These are phyloP conservation scores for Rhopilema esculentum DNA, from an alignment of 30 jellyfish, hydroid and myxozoan species.

Conservation along the genomic window DNA sequence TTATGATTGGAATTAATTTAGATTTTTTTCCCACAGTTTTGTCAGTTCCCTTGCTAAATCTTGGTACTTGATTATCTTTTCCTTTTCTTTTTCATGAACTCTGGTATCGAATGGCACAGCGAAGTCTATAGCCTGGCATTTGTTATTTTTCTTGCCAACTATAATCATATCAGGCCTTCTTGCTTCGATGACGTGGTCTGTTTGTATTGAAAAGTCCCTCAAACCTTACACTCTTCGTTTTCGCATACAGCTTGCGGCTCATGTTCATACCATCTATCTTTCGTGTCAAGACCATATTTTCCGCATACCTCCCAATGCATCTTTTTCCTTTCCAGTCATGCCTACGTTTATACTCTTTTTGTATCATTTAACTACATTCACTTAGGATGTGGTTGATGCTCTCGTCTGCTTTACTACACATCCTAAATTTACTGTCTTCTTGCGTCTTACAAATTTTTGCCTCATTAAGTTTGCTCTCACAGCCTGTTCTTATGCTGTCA, in stretches of 20 bases:
- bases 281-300: slow-evolving; percentile 1
- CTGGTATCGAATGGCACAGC: neutral
- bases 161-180: slow-evolving; percentile 13
- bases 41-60: slow-evolving; percentile 31
- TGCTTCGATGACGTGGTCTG: slow-evolving; percentile 25
- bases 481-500: too few species aligned
- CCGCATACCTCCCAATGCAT: neutral
- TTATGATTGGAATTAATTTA: slow-evolving; percentile 8
- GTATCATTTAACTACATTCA: neutral
- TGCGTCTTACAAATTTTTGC: too few species aligned
- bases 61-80: slow-evolving; percentile 3
- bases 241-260: neutral
- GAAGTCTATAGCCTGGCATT: neutral
- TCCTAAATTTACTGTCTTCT: too few species aligned
- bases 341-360: too few species aligned
- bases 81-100: neutral
- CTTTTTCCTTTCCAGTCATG: neutral
- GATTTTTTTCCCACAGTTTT: slow-evolving; percentile 28
- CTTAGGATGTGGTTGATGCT: neutral
- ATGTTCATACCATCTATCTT: slow-evolving; percentile 1
- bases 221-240: neutral
- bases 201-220: slow-evolving; percentile 3
- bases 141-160: neutral
- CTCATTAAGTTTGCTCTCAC: too few species aligned
- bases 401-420: neutral